Conservation (phyloP, 2,888 invertebrate genomes). For the Tuberolachnus salignus region DNA sequence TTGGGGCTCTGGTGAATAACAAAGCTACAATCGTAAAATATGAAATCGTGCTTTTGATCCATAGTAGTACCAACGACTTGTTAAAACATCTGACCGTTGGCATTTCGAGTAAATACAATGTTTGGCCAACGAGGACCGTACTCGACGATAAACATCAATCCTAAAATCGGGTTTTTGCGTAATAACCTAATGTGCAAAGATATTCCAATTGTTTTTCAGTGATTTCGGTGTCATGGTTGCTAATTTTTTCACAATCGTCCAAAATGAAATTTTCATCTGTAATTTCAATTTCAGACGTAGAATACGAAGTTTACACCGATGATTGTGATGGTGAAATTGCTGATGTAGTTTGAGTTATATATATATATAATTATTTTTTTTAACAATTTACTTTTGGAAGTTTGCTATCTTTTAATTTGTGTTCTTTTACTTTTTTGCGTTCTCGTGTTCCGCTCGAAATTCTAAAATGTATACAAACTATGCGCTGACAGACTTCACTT, state of each 20-base stretch:
- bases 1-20: constrained; percentile 17
- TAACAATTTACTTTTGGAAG: neutral
- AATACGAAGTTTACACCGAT: too few relatives aligned
- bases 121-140: constrained; percentile 5
- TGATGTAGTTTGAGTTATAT: too few relatives aligned
- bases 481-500: too few relatives aligned
- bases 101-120: constrained; percentile 5
- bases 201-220: too few relatives aligned
- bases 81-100: constrained; percentile 3
- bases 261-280: neutral
- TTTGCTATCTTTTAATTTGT: constrained; percentile 1
- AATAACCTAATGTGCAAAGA: too few relatives aligned
- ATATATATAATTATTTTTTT: constrained; percentile 9
- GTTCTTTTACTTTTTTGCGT: neutral
- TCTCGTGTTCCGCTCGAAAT: neutral
- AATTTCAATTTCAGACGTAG: constrained; percentile 1
- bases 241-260: constrained; percentile 9
- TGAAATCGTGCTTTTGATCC: constrained; percentile 11
- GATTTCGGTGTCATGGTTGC: too few relatives aligned
- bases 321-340: too few relatives aligned
- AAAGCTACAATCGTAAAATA: constrained; percentile 16
- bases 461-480: neutral
- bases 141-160: constrained; percentile 5
- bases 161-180: neutral
- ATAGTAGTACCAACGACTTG: constrained; percentile 16